Evolutionary conservation across 2,797 vertebrate genomes (phyloP), one percentile per base, ranked within the genome.

Genomic region (Chanos chanos): DNA sequence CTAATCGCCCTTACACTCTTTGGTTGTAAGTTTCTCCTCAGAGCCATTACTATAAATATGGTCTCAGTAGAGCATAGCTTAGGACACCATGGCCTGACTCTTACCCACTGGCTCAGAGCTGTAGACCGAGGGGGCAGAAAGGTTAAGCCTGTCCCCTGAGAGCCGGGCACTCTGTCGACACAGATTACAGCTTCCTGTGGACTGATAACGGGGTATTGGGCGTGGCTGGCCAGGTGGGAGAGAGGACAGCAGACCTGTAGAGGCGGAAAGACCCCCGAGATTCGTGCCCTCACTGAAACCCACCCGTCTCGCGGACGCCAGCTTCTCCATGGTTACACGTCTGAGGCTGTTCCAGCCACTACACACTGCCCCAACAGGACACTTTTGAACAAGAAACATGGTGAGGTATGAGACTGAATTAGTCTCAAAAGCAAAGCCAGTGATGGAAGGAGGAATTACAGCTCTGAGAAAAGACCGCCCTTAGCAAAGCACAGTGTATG

Each of bases 301-400:
- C 2, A 64, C 73, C 71, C 68, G 51, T 34, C 71, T 74, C 1
- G 36, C 45, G 0, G 77, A 76, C 33, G 64, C 49, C 1, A 81
- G 71, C 5, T 16, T 75, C 27, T 84, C 72, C 71, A 85, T 3
- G 0, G 80, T 81, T 51, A 77, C 55, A 16, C 57, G 75, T 2
- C 66, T 80, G 25, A 84, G 77, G 64, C 75, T 83, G 72, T 73
- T 79, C 85, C 83, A 83, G 3, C 28, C 74, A 37, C 36, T 60
- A 1, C 39, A 59, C 30, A 61, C 50, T 3, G 49, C 21, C 12
- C 53, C 58, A 69, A 49, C 67, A 24, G 44, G 43, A 27, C 21
- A 39, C 27, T 54, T 54, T 24, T 60, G 31, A 33, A 10, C 52
- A 2, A 64, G 10, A 57, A 28, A 63, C 22, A 22, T 19, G 13